Percentiles rank a stretch among this genome's conserved stretches.
Conservation (phyloP, 2,888 invertebrate genomes). For the Epistrophella euchroma region DNA sequence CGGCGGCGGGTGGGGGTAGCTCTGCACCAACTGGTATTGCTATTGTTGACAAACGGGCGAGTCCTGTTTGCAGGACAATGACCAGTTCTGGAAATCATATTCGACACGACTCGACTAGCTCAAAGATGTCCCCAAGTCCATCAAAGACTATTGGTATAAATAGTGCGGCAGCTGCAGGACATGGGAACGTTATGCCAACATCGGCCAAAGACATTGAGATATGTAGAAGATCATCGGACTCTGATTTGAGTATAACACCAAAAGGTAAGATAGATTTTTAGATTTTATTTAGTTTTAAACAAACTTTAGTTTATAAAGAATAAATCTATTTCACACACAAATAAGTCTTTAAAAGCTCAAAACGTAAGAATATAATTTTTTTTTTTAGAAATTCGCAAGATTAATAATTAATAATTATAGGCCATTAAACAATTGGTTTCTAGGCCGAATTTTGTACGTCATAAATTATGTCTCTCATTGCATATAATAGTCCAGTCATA, state of each 20-base stretch:
- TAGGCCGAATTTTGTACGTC: neutral
- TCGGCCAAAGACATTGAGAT: slow-evolving; percentile 84
- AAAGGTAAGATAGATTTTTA: slow-evolving; percentile 88
- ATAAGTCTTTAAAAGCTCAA: slow-evolving; percentile 29
- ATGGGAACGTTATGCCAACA: slow-evolving; percentile 80
- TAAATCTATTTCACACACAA: slow-evolving; percentile 57
- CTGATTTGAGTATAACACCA: slow-evolving; percentile 95
- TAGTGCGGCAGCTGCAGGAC: slow-evolving; percentile 58
- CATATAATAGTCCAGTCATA: too few relatives aligned
- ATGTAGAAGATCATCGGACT: slow-evolving; percentile 94
- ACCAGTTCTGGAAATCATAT: slow-evolving; percentile 44
- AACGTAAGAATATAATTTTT: neutral
- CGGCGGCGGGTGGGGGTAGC: slow-evolving; percentile 76
- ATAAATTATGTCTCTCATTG: neutral
- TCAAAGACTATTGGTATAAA: slow-evolving; percentile 81
- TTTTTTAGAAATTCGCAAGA: neutral
- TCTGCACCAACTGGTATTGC: slow-evolving; percentile 79
- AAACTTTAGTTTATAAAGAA: slow-evolving; percentile 3
- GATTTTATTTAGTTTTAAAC: slow-evolving; percentile 4
- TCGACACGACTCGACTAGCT: slow-evolving; percentile 72
- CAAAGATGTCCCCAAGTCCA: slow-evolving; percentile 86
- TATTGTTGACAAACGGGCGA: slow-evolving; percentile 55
- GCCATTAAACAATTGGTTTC: neutral
- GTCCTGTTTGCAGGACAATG: slow-evolving; percentile 57
- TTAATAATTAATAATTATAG: neutral